Evolutionary conservation across 2,797 vertebrate genomes (phyloP), one percentile per base, ranked within the genome.

Genomic region (Pangasius sanitwongsei): DNA sequence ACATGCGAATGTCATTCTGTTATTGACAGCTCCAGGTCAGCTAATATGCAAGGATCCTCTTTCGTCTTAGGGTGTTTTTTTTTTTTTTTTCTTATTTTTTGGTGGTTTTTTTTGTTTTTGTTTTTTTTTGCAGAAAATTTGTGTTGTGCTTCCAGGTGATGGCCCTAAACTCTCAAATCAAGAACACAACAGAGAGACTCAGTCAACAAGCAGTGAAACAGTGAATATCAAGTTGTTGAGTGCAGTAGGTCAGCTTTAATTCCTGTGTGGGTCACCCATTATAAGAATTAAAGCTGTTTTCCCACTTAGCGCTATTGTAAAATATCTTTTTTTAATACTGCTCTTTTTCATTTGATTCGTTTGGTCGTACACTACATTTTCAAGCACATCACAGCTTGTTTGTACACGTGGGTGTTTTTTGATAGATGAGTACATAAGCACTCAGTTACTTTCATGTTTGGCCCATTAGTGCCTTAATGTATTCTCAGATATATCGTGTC

Each of bases 401-500:
- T 50, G 6, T n/a, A n/a, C 2, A n/a, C 2, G n/a, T 50, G 41
- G 28, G 83, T 20, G 61, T 67, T 84, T 84, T 83, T 31, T 67
- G 41, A 67, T 20, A 20, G 83, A 84, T 8, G 44, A 50, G 41
- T 20, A 50, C 83, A 67, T 50, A 18, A 84, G 63, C 63, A 50
- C 41, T 50, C 61, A 3, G 41, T 50, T 83, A 48, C 83, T 67
- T 84, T 50, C 7, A 84, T 67, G 61, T 67, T 31, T 50, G 9
- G 63, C 41, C 41, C 61, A 84, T 84, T 84, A 84, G 83, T 34
- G 63, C 25, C 11, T n/a, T 50, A 67, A 67, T 67, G 44, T 50
- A 67, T 84, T 84, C 63, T 84, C 41, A n/a, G 50, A 67, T 67
- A 31, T 67, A 67, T 31, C 6, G 9, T 61, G 83, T 84, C 61